Evolutionary conservation across 2,888 invertebrate genomes (phyloP).

Genomic region (Nemurella pictetii): DNA sequence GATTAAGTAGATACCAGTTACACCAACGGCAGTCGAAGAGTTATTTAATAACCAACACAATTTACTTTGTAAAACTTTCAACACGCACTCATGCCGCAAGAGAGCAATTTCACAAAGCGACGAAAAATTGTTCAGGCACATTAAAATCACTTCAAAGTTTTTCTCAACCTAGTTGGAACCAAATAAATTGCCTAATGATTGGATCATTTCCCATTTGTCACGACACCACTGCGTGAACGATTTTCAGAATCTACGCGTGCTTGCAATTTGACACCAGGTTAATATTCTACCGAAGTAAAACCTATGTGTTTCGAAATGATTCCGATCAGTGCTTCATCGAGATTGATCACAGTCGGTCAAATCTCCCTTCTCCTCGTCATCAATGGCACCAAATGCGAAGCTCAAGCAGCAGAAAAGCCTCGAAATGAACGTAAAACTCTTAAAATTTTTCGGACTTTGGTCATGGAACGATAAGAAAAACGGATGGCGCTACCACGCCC

Average conservation of each 20-base stretch:
- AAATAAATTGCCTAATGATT: background rate
- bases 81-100: background rate
- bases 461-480: background rate
- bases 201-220: background rate
- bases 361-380: background rate
- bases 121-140: background rate
- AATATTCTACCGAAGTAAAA: background rate
- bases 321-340: background rate
- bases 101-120: background rate
- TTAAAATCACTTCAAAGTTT: background rate
- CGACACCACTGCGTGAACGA: background rate
- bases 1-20: background rate
- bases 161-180: background rate
- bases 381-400: background rate
- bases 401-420: background rate
- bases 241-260: background rate
- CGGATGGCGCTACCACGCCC: background rate
- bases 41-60: too few species aligned
- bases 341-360: background rate
- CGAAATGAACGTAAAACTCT: constrained; percentile 8
- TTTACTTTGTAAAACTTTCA: too few species aligned
- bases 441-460: background rate
- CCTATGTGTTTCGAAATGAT: background rate
- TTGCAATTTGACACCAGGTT: background rate
- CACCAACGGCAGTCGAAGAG: too few species aligned